Base-by-base conservation (phyloP, 2,888 invertebrate species). In the Trypoxylon attenuatum region DNA sequence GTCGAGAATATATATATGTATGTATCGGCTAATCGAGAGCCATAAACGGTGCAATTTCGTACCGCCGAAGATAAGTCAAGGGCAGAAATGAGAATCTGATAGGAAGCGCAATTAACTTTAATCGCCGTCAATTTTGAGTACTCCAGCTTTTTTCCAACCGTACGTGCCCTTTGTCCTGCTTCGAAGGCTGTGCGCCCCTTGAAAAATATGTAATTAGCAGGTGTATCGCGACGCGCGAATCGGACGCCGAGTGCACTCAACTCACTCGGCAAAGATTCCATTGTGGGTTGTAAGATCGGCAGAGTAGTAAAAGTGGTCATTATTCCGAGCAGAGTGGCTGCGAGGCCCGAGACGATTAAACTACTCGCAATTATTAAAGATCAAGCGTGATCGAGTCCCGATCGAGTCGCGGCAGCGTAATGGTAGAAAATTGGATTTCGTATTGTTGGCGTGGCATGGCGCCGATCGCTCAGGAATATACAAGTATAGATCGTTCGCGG, bases 61-160 rank as follows among this genome's bases (percentile, higher is more conserved):
- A 51, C 56, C 51, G 41, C 19, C 54, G 22, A 55, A 50, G 63
- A 71, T 68, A 71, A 67, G 60, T 21, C 38, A 5, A 16, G 22
- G 42, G 43, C 42, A 50, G 58, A 58, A 72, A 73, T 47, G 68
- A 67, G 63, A 43, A 72, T 72, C 72, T 45, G 73, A 72, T 73
- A 73, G 59, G 45, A 55, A 10, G 33, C 43, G 65, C 76, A 72
- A 77, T 76, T 74, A 76, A 74, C 71, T 76, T 72, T 72, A 74
- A 76, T 77, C 77, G 72, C 60, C 67, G 70, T 10, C 55, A 61
- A 76, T 70, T 75, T 62, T 59, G 62, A 64, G 62, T 10, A 47
- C 50, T 49, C 25, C 15, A 23, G 16, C 52, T 39, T 27, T 19
- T 22, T 55, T 50, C 53, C 33, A 57, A 13, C 53, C 19, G 5